phyloP scores from a whole-genome alignment of 92 coral and sea anemone species.

The Parazoanthus swiftii region DNA sequence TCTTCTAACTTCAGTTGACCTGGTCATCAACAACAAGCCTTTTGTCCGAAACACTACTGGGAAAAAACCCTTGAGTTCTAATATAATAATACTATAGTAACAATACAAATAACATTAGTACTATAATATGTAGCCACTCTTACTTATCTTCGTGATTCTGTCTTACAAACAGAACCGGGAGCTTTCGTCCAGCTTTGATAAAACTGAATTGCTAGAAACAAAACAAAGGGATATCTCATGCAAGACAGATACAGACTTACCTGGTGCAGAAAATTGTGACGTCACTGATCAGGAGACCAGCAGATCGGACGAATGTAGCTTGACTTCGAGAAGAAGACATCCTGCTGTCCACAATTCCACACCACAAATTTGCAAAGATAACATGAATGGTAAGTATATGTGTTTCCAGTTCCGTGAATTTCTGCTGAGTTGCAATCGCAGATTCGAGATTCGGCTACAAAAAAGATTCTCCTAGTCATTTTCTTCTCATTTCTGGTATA shows the following conservation, averaged over 20 bases:
- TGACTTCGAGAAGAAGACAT: neutral
- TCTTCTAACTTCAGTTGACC: no score
- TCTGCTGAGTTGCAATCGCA: neutral
- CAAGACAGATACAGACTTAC: neutral
- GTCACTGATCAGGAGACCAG: neutral
- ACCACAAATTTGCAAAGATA: neutral
- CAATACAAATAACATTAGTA: no score
- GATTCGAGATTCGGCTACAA: no score
- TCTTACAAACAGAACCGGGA: neutral
- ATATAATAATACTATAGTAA: no score
- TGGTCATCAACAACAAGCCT: no score
- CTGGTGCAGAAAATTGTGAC: neutral
- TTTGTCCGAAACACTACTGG: no score
- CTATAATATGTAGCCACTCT: neutral
- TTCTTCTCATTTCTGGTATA: no score
- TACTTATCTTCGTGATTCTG: neutral
- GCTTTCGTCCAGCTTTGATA: neutral
- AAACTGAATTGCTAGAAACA: neutral
- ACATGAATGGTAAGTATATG: constrained; percentile 14
- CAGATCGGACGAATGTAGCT: neutral
- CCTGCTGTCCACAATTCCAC: neutral
- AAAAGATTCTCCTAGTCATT: no score
- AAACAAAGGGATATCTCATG: neutral
- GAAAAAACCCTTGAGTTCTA: no score
- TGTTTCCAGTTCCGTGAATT: neutral